These are phyloP conservation scores for Pseudomyrmex dendroicus DNA, from an alignment of 1,140 invertebrate species.

Conservation along the genomic window DNA sequence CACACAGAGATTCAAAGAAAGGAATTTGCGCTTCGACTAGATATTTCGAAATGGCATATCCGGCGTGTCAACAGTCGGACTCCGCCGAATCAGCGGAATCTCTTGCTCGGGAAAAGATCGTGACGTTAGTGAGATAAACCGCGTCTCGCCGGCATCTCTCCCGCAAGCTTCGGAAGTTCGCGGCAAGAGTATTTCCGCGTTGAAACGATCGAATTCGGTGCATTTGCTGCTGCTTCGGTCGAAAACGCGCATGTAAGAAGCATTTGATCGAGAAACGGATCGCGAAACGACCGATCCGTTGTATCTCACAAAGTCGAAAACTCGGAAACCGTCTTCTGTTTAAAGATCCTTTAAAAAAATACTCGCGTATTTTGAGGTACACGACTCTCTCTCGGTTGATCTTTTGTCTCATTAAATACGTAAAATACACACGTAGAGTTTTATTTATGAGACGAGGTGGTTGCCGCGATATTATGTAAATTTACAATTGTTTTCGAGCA, in stretches of 20 bases:
- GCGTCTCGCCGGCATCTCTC: constrained; percentile 40
- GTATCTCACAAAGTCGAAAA: too few species aligned
- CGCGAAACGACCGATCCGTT: too few species aligned
- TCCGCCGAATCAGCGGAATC: constrained; percentile 56
- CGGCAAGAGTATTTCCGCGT: constrained; percentile 30
- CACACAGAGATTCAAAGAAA: neutral
- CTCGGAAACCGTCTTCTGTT: too few species aligned
- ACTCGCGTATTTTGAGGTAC: too few species aligned
- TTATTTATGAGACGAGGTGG: neutral
- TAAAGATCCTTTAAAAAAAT: too few species aligned
- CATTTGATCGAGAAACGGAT: constrained; percentile 16
- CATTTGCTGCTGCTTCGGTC: constrained; percentile 14
- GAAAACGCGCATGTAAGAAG: constrained; percentile 3
- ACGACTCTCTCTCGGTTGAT: neutral
- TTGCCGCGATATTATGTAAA: neutral
- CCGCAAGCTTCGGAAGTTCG: constrained; percentile 40
- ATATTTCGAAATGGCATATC: neutral
- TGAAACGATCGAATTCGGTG: constrained; percentile 18
- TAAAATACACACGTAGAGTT: neutral
- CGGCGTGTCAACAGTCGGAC: neutral
- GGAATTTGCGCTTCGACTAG: neutral
- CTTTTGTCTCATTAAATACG: neutral
- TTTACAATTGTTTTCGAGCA: constrained; percentile 13
- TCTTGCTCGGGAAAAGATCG: constrained; percentile 18
- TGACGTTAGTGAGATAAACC: constrained; percentile 56